phyloP scores from a whole-genome alignment of 2,113 vertebrate species.

The Oriolus oriolus region DNA sequence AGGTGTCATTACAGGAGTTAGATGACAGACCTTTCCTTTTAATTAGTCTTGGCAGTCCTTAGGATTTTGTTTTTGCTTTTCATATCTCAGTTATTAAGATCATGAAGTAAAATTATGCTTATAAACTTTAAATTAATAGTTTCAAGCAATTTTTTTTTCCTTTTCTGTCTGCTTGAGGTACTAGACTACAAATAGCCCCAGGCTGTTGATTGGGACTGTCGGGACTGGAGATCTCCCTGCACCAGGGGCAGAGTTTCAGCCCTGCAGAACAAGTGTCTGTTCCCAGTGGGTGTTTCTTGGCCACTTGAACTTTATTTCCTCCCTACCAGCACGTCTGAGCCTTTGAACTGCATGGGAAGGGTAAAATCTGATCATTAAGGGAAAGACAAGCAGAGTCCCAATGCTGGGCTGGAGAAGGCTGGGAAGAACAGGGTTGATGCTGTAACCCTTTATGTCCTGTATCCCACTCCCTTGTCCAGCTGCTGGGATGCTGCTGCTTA shows the following conservation, averaged over 20 bases:
- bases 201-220: not conserved
- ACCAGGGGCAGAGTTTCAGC: not conserved
- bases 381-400: not conserved
- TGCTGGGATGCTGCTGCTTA: not conserved
- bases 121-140: not conserved
- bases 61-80: not conserved
- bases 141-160: not conserved
- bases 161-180: not conserved
- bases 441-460: not conserved
- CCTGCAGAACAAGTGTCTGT: not conserved
- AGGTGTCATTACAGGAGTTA: not conserved
- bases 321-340: not conserved
- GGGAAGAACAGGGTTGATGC: not conserved
- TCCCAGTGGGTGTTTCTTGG: not conserved
- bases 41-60: not conserved
- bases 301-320: not conserved
- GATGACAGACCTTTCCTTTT: not conserved
- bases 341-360: not conserved
- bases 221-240: not conserved
- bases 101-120: not conserved
- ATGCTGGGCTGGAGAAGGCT: not conserved
- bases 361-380: not conserved
- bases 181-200: not conserved
- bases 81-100: not conserved
- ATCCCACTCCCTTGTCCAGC: not conserved